Evolutionary conservation across 2,797 vertebrate species (phyloP), one percentile per base, ranked within the genome.

Genomic region (Spinibarbus caldwelli): DNA sequence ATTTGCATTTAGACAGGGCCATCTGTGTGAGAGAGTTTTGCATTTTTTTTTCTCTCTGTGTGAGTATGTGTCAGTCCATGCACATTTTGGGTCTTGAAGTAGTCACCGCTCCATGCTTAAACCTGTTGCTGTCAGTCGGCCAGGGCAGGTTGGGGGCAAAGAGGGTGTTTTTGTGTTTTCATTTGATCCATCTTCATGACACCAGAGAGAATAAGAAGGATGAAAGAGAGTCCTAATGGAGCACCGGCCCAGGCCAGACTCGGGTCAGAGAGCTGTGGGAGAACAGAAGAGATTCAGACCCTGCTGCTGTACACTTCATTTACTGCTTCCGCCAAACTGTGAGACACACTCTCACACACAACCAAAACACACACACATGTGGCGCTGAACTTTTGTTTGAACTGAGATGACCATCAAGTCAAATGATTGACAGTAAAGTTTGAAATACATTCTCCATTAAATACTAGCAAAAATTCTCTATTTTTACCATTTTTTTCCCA

Each of bases 141-240:
- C 67, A 38, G 85, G 77, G 73, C 83, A 82, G 73, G 81, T 87
- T 78, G 82, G 82, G 87, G 84, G 84, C 79, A 86, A 83, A 45
- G 77, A 82, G 68, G 80, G 84, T 87, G 86, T 88, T 89, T 89
- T 85, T 83, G 86, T 94, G 91, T 93, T 92, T 95, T 93, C 82
- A 91, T 94, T 90, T 92, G 94, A 95, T 95, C 93, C 91, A 92
- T 95, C 93, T 93, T 93, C 86, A 83, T 94, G 95, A 93, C 94
- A 91, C 89, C 72, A 88, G 91, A 84, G 90, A 90, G 91, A 93
- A 94, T 93, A 91, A 92, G 85, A 86, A 86, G 83, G 87, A 80
- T 72, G 77, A 86, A 86, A 86, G 85, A 54, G 71, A 79, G 90
- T 80, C 81, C 80, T 76, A 78, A 82, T 45, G 73, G 72, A 80